Conservation (phyloP, 2,113 vertebrate species). For the Aptenodytes patagonicus region DNA sequence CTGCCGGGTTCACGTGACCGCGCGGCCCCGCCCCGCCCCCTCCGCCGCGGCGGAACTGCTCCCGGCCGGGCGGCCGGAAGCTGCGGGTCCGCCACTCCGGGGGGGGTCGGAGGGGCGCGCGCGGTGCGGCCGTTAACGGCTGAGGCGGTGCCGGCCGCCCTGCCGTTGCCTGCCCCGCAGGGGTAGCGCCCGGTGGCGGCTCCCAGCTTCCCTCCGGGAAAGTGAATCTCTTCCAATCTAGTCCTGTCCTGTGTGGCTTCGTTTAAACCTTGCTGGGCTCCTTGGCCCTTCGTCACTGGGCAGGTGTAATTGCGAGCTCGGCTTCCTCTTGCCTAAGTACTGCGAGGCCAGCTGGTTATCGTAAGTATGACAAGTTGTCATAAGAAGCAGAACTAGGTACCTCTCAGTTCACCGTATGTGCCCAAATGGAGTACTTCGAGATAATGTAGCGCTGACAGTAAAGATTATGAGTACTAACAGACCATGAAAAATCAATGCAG, state of each 20-base stretch:
- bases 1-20: not conserved
- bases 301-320: accelerated
- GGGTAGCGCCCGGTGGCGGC: accelerated
- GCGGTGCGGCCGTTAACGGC: no score
- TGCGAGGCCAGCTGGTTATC: accelerated
- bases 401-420: accelerated
- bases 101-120: accelerated
- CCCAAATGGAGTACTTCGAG: accelerated
- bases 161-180: no score
- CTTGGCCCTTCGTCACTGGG: accelerated
- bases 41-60: accelerated
- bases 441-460: accelerated
- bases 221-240: accelerated
- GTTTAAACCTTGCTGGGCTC: accelerated
- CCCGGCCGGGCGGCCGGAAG: not conserved
- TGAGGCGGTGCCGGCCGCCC: accelerated
- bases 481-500: accelerated
- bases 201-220: no score
- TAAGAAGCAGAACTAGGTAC: no score
- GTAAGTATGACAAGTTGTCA: accelerated
- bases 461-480: accelerated
- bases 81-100: accelerated
- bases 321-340: no score
- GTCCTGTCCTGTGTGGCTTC: accelerated
- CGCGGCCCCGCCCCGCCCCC: accelerated